Percentiles rank a stretch among this genome's conserved stretches.
Evolutionary conservation across 2,888 invertebrate species (phyloP).

Genomic region (Neuroscelio doddi): DNA sequence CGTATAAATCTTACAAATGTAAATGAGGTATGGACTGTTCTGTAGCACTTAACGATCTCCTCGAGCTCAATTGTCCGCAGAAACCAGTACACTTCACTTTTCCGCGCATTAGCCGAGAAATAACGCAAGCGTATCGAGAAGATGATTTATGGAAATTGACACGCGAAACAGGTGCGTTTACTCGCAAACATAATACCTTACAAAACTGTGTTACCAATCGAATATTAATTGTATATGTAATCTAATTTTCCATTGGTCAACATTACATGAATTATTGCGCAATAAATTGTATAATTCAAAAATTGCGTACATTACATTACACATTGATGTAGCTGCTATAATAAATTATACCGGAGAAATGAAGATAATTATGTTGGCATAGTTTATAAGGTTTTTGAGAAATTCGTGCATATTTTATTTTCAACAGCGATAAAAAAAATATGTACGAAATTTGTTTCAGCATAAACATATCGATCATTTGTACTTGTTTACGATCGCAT

Average conservation of each 20-base stretch:
- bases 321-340: no score
- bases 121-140: slow-evolving; percentile 12
- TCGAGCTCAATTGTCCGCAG: slow-evolving; percentile 11
- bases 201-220: slow-evolving; percentile 6
- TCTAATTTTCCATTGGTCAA: slow-evolving; percentile 21
- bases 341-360: not conserved
- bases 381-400: no score
- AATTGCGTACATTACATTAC: no score
- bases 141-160: slow-evolving; percentile 49
- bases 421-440: no score
- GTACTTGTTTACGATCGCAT: no score
- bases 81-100: slow-evolving; percentile 28
- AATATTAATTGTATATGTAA: slow-evolving; percentile 27
- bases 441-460: no score
- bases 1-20: slow-evolving; percentile 2
- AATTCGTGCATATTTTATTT: no score
- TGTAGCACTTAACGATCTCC: slow-evolving; percentile 1
- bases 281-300: slow-evolving; percentile 10
- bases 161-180: slow-evolving; percentile 27
- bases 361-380: no score
- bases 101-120: slow-evolving; percentile 15
- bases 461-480: no score
- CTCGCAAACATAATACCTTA: slow-evolving; percentile 7
- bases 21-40: slow-evolving; percentile 8
- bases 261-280: slow-evolving; percentile 16